phyloP scores from a whole-genome alignment of 2,113 vertebrate genomes.

The Semnornis frantzii region DNA sequence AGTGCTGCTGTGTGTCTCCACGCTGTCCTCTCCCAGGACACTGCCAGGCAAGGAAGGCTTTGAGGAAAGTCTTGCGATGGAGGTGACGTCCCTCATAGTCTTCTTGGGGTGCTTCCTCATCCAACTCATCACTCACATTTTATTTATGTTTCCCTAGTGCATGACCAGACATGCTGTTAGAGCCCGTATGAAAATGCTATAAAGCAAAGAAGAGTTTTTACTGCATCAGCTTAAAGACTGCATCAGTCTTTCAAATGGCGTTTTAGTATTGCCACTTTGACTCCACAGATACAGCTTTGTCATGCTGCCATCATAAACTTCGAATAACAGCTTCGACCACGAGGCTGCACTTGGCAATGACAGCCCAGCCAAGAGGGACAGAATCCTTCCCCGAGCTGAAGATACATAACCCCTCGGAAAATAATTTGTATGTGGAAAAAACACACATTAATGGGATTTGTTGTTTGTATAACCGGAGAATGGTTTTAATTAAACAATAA shows the following conservation, averaged over 20 bases:
- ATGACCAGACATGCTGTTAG: neutral
- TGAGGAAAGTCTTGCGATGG: neutral
- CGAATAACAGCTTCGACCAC: constrained; percentile 27
- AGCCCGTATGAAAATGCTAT: constrained; percentile 21
- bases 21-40: fast-evolving
- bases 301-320: constrained; percentile 43
- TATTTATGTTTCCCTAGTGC: constrained; percentile 17
- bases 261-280: constrained; percentile 52
- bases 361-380: neutral
- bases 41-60: neutral
- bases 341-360: neutral
- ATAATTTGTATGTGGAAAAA: constrained; percentile 43
- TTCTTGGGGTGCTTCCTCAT: neutral
- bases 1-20: neutral
- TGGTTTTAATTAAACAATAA: constrained; percentile 71
- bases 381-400: constrained; percentile 16
- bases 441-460: constrained; percentile 49
- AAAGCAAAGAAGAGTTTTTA: constrained; percentile 30
- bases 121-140: neutral
- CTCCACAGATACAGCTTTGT: constrained; percentile 33
- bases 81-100: neutral
- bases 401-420: constrained; percentile 28
- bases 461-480: constrained; percentile 60
- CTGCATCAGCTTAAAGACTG: neutral
- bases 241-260: constrained; percentile 58